Conservation (phyloP, 92 coral and sea anemone species). For the Diadumene lineata region DNA sequence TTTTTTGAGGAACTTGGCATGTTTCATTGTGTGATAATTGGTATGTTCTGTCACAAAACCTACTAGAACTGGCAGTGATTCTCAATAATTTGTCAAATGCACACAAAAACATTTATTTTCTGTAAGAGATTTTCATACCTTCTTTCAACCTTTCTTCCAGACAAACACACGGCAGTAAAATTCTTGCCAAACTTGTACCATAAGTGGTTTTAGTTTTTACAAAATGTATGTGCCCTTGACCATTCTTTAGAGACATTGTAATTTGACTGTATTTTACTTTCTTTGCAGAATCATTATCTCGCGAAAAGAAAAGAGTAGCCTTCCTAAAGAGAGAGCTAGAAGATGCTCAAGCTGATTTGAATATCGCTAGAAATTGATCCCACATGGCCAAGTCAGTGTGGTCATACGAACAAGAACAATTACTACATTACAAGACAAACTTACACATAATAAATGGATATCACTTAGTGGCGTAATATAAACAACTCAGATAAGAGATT, state of each 20-base stretch:
- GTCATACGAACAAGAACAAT: background rate
- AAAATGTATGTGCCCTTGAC: no score
- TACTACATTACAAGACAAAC: background rate
- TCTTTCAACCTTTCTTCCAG: no score
- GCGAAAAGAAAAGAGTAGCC: slow-evolving; percentile 69
- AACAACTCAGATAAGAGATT: background rate
- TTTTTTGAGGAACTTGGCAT: no score
- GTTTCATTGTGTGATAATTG: no score
- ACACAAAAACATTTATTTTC: no score
- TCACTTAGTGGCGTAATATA: background rate
- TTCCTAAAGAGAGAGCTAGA: slow-evolving; percentile 72
- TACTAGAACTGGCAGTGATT: background rate
- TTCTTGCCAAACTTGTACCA: no score
- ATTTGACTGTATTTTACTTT: background rate
- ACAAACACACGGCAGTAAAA: no score
- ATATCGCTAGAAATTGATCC: slow-evolving; percentile 34
- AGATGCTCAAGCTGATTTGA: slow-evolving; percentile 76
- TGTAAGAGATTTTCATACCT: no score
- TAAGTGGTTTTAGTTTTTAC: no score
- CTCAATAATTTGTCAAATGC: no score
- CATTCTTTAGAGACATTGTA: background rate
- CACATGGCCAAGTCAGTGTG: no score
- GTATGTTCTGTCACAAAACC: no score
- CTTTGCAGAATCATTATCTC: slow-evolving; percentile 34
- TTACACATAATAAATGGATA: background rate